Percentiles rank a stretch among this genome's conserved stretches.
These are phyloP conservation scores for Siniperca obscura DNA, from an alignment of 2,797 vertebrate genomes.

Conservation along the genomic window DNA sequence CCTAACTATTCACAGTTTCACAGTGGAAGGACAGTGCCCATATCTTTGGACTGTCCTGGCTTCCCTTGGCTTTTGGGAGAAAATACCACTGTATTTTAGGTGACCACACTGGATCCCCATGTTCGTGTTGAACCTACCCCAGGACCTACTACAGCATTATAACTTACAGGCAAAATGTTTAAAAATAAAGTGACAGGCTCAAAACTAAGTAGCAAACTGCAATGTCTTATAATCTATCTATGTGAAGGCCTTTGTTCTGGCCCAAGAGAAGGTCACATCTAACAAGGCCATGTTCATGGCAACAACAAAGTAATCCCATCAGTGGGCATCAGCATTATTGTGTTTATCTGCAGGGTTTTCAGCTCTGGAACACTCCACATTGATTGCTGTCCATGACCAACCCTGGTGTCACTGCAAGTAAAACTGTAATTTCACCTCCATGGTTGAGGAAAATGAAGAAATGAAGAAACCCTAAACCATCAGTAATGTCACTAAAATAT, in stretches of 20 bases:
- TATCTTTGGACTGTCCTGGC: background rate
- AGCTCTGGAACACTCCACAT: constrained; percentile 69
- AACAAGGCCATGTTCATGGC: constrained; percentile 70
- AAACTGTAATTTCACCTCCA: constrained; percentile 49
- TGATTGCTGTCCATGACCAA: constrained; percentile 67
- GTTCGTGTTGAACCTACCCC: background rate
- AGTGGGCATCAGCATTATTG: constrained; percentile 76
- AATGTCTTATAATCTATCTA: constrained; percentile 46
- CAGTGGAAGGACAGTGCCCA: background rate
- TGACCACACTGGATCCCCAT: background rate
- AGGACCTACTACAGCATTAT: background rate
- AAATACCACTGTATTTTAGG: background rate
- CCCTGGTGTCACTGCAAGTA: constrained; percentile 52
- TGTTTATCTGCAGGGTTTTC: constrained; percentile 75
- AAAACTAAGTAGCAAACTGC: constrained; percentile 23
- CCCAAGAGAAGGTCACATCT: constrained; percentile 71
- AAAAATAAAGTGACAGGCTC: constrained; percentile 1
- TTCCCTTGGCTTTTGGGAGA: background rate
- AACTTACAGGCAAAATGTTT: background rate
- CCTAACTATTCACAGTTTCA: background rate
- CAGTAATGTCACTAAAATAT: constrained; percentile 10
- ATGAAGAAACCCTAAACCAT: constrained; percentile 7
- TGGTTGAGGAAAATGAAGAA: constrained; percentile 13
- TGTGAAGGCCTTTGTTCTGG: constrained; percentile 57
- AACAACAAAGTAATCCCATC: constrained; percentile 79